Base-by-base conservation (phyloP, 64 coral and sea anemone genomes). In the Actinia tenebrosa region DNA sequence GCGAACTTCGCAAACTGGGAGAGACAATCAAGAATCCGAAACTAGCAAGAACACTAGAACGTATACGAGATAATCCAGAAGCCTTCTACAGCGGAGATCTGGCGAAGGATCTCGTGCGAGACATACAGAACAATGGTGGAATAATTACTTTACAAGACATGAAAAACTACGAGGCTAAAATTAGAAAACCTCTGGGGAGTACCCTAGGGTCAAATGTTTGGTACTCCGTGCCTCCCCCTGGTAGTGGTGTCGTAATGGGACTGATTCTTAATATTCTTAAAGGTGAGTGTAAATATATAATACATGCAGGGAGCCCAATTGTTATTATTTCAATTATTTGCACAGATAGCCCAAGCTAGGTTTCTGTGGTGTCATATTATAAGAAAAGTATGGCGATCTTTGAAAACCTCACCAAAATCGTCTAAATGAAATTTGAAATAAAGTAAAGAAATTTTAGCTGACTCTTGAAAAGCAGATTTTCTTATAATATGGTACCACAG, bases 191-290 rank as follows among this genome's bases (percentile, higher is more conserved):
- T 4, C 61, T 96, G 44, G 53, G 69, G 7, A 87, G 54, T 79
- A 89, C 58, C 30, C 53, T 93, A 3, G 91, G 88, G 3, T 2
- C 80, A 9, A 83, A 84, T 22, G 84, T 50, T 19, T 89, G 85
- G 87, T 87, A 92, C 64, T 87, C 88, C 0, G 82, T 60, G 43
- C 94, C 94, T 30, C 91, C 94, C 30, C 94, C 94, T 5, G 75
- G 91, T 1, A 90, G 94, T 68, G 94, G 94, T 8, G 80, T 91
- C 14, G 94, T 96, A 2, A 55, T 93, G 42, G 86, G 84, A 37
- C 52, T 96, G 13, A 96, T 96, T 64, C 84, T 96, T 3, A 96
- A 96, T 78, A 96, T 96, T 60, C 37, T 96, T 16, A 90, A 96
- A 96, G 94, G 94, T 96, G 90, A 17, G 27, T 2, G 18, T n/a